Conservation (phyloP, 2,113 vertebrate species). For the Quiscalus mexicanus region DNA sequence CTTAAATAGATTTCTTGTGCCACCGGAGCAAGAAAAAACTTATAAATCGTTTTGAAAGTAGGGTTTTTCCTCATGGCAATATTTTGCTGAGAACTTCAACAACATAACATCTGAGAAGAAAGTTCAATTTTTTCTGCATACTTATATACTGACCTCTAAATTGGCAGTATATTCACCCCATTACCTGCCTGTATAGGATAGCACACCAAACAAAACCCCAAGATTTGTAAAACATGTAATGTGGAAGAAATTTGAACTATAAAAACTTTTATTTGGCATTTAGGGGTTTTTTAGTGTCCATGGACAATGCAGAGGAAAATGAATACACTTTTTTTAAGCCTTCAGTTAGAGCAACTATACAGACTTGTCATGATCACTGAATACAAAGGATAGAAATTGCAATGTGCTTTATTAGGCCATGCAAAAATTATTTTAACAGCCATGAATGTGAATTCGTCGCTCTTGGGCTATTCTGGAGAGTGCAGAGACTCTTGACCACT, state of each 20-base stretch:
- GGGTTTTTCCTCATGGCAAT: background rate
- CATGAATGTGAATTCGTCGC: rapidly evolving
- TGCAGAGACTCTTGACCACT: background rate
- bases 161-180: background rate
- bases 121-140: background rate
- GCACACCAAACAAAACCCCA: background rate
- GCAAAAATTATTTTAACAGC: background rate
- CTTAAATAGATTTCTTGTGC: conserved; percentile 5
- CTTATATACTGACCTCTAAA: background rate
- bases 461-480: background rate
- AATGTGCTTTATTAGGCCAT: background rate
- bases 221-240: background rate
- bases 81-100: background rate
- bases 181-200: background rate
- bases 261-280: background rate
- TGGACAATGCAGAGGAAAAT: background rate
- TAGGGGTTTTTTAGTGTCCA: background rate
- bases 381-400: background rate
- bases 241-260: background rate
- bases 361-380: background rate
- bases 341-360: background rate
- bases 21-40: background rate
- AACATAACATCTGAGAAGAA: background rate
- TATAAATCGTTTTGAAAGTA: background rate
- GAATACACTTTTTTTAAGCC: background rate